phyloP scores from a whole-genome alignment of 1,140 invertebrate genomes.

The Scaptomyza montana region DNA sequence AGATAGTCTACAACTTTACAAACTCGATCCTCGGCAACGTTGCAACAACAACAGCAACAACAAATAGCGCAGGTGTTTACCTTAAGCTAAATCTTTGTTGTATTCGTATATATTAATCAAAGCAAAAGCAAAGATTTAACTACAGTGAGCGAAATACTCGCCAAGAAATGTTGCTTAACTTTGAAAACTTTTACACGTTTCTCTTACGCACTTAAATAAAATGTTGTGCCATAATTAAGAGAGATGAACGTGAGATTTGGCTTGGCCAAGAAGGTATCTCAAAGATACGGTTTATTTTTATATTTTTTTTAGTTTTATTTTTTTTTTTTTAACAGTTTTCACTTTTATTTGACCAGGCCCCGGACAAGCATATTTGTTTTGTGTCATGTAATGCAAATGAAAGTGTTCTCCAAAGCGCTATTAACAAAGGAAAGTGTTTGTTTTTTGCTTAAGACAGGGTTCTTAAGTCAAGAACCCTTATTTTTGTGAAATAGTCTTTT shows the following conservation, averaged over 20 bases:
- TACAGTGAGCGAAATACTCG: slow-evolving; percentile 1
- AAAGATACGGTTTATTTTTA: slow-evolving; percentile 32
- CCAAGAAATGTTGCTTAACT: slow-evolving; percentile 1
- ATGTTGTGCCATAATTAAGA: slow-evolving; percentile 66
- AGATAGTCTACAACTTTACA: neutral
- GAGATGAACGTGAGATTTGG: slow-evolving; percentile 76
- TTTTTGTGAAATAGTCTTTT: too few relatives aligned
- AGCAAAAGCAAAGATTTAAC: neutral
- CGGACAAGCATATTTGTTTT: slow-evolving; percentile 57
- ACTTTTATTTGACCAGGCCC: slow-evolving; percentile 66
- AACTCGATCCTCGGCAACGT: neutral
- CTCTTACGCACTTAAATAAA: slow-evolving; percentile 56
- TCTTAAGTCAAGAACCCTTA: neutral
- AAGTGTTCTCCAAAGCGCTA: slow-evolving; percentile 59
- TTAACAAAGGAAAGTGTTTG: slow-evolving; percentile 62
- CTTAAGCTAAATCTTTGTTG: slow-evolving; percentile 13
- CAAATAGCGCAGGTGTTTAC: slow-evolving; percentile 74
- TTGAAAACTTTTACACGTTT: slow-evolving; percentile 59
- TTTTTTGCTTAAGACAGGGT: slow-evolving; percentile 6
- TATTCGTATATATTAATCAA: too few relatives aligned
- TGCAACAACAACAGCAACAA: slow-evolving; percentile 19
- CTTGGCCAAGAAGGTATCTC: slow-evolving; percentile 35
- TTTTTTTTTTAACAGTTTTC: slow-evolving; percentile 49
- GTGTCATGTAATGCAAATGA: slow-evolving; percentile 62
- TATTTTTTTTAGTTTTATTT: too few relatives aligned